Evolutionary conservation across 2,888 invertebrate genomes (phyloP).

Genomic region (Phortica okadai): DNA sequence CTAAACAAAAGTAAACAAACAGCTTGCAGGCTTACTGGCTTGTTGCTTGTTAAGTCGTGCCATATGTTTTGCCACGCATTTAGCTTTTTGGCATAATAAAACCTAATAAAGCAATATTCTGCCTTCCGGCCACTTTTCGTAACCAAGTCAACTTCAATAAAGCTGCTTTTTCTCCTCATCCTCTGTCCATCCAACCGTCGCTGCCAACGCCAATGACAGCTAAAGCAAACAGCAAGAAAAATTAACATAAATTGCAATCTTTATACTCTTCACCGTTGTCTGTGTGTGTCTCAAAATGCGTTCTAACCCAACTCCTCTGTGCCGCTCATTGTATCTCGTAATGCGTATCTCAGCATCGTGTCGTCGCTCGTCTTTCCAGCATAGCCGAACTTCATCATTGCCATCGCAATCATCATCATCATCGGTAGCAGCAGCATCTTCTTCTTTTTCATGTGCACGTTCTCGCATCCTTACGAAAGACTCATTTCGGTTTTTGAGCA

Average conservation of each 20-base stretch:
- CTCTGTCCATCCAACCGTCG: not conserved
- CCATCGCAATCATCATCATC: not conserved
- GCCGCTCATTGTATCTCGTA: not conserved
- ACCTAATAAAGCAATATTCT: slow-evolving; percentile 23
- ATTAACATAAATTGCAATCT: slow-evolving; percentile 67
- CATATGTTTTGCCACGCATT: slow-evolving; percentile 8
- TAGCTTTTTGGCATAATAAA: not conserved
- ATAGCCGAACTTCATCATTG: not conserved
- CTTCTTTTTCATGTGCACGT: slow-evolving; percentile 8
- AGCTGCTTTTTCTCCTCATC: not conserved
- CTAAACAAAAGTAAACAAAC: no score
- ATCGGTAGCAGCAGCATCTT: not conserved
- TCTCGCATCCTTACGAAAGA: slow-evolving; percentile 44
- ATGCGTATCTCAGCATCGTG: not conserved
- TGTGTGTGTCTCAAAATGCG: not conserved
- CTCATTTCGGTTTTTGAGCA: slow-evolving; percentile 71
- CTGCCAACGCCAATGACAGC: slow-evolving; percentile 31
- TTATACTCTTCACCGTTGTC: slow-evolving; percentile 37
- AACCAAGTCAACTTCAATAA: slow-evolving; percentile 27
- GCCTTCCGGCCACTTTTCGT: slow-evolving; percentile 9
- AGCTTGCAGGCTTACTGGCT: not conserved
- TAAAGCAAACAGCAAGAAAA: slow-evolving; percentile 65
- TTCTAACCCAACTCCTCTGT: not conserved
- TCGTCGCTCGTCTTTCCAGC: not conserved
- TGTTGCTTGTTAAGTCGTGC: not conserved